These are phyloP conservation scores for Drosophila santomea DNA, from an alignment of 1,140 invertebrate genomes.

Conservation along the genomic window DNA sequence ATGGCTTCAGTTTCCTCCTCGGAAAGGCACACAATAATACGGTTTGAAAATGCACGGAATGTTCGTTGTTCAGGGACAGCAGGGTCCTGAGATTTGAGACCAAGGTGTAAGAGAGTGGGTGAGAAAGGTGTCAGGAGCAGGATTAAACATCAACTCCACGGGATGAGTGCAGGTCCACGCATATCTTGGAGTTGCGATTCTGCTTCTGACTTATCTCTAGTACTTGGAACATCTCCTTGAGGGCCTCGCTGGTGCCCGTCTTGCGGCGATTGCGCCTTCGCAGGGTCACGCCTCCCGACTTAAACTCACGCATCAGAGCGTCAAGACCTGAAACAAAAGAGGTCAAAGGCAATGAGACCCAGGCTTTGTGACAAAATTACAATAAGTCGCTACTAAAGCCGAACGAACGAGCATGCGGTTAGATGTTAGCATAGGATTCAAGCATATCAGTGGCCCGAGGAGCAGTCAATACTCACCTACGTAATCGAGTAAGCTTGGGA, in stretches of 20 bases:
- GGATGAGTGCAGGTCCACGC: constrained; percentile 71
- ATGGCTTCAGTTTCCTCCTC: constrained; percentile 35
- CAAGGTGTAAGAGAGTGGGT: constrained; percentile 39
- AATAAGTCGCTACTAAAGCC: constrained; percentile 35
- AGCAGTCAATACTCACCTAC: constrained; percentile 43
- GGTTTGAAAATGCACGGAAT: constrained; percentile 71
- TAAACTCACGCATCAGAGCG: constrained; percentile 83
- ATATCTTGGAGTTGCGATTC: constrained; percentile 81
- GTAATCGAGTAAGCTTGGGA: constrained; percentile 42
- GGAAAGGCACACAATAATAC: constrained; percentile 60
- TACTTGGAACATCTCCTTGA: constrained; percentile 84
- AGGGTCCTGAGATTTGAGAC: constrained; percentile 66
- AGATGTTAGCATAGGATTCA: constrained; percentile 33
- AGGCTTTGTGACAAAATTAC: constrained; percentile 1
- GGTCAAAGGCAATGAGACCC: background rate
- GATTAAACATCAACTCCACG: constrained; percentile 22
- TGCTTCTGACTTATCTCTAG: constrained; percentile 84
- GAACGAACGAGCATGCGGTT: constrained; percentile 60
- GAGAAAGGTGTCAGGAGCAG: constrained; percentile 14
- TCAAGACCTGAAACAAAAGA: constrained; percentile 78
- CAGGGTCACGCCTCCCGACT: constrained; percentile 81
- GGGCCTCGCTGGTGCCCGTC: constrained; percentile 76
- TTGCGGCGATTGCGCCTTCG: constrained; percentile 72
- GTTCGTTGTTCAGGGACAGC: constrained; percentile 64
- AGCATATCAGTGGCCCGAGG: constrained; percentile 16